Base-by-base conservation (phyloP, 2,797 vertebrate species). In the Hoplostethus atlanticus region DNA sequence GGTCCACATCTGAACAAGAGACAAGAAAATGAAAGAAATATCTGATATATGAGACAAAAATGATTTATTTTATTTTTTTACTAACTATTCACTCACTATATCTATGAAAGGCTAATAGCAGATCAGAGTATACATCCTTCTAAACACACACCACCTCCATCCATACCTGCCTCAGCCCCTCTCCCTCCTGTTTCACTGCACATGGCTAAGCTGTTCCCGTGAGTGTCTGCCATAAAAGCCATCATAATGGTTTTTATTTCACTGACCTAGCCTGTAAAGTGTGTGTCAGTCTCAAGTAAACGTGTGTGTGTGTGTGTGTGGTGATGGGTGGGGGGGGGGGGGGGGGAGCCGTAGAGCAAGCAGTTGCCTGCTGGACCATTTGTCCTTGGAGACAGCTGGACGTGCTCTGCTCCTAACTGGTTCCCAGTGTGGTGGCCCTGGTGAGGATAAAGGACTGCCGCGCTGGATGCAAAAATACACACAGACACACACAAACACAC, bases 301-400 rank as follows among this genome's bases (percentile, higher is more conserved):
- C 76, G 76, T 46, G 28, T 17, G 11, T 21, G 21, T 21, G 21
- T 21, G 21, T 21, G 21, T 21, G 21, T 21, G 21, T 21, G n/a
- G n/a, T n/a, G n/a, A 30, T n/a, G 71, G 46, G 15, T 12, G 10
- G 17, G 58, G 47, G 8, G 38, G 31, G 7, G 15, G 15, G 13
- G 12, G 13, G 38, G n/a, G 5, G 13, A 9, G 25, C 21, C 6
- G 75, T 42, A 44, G 77, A 47, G 54, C 68, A 76, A 85, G 87
- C 93, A 94, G 94, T 94, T 93, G 93, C 86, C 84, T 77, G 80
- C 80, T 90, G 79, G 81, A 89, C 79, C 92, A 94, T 94, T 93
- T 94, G 94, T 92, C 90, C 83, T 89, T 62, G 71, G 64, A 83
- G 91, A 93, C 94, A 95, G 93, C 94, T 94, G 94, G 81, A 81